These are phyloP conservation scores for Drosophila rufa DNA, from an alignment of 1,140 invertebrate species.

Conservation along the genomic window DNA sequence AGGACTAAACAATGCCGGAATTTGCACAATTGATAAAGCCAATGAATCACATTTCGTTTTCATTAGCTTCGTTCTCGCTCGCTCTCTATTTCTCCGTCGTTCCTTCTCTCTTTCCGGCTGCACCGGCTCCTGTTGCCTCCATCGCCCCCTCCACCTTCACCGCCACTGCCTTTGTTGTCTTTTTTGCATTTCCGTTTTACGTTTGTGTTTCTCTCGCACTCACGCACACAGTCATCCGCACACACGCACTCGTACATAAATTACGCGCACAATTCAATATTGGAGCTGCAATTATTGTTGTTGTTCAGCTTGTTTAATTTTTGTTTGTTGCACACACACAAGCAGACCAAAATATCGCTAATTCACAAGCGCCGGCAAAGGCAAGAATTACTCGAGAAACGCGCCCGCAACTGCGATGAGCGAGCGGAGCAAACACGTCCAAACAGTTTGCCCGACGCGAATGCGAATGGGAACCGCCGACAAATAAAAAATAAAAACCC, in stretches of 20 bases:
- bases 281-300: slow-evolving; percentile 57
- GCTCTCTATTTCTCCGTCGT: slow-evolving; percentile 7
- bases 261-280: slow-evolving; percentile 47
- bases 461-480: slow-evolving; percentile 49
- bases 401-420: slow-evolving; percentile 46
- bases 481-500: slow-evolving; percentile 10
- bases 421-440: slow-evolving; percentile 75
- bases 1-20: slow-evolving; percentile 76
- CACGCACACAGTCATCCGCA: slow-evolving; percentile 31
- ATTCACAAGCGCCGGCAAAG: slow-evolving; percentile 15
- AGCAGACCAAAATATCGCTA: slow-evolving; percentile 18
- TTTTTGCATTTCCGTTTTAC: slow-evolving; percentile 79
- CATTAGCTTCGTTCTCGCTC: slow-evolving; percentile 36
- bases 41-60: slow-evolving; percentile 76
- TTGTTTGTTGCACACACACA: slow-evolving; percentile 63
- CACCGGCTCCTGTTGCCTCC: slow-evolving; percentile 74
- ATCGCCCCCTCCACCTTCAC: slow-evolving; percentile 20
- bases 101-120: slow-evolving; percentile 42
- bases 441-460: slow-evolving; percentile 67
- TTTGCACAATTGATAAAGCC: slow-evolving; percentile 58
- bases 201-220: slow-evolving; percentile 66
- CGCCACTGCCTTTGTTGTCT: slow-evolving; percentile 69
- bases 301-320: slow-evolving; percentile 48
- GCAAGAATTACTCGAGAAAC: slow-evolving; percentile 31
- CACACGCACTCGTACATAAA: slow-evolving; percentile 42